Conservation (phyloP, 2,797 vertebrate species). For the Steatocranus sp. region DNA sequence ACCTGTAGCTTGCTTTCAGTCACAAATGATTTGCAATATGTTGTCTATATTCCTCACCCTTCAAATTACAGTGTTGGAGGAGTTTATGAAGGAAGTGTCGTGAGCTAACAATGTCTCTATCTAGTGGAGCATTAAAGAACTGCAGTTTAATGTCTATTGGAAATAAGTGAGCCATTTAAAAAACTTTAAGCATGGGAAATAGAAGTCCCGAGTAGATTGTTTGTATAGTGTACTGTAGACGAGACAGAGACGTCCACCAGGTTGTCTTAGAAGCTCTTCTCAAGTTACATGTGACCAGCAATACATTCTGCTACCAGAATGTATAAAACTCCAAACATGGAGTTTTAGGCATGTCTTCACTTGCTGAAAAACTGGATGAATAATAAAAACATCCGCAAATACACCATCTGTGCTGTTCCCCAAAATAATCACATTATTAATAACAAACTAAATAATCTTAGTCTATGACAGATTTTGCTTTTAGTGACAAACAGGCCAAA, state of each 20-base stretch:
- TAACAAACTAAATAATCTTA: neutral
- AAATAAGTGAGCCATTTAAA: neutral
- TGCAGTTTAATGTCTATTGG: conserved; percentile 6
- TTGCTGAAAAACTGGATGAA: neutral
- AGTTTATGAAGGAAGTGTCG: neutral
- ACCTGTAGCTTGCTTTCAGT: neutral
- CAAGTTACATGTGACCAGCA: neutral
- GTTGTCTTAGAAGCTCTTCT: neutral
- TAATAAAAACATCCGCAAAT: neutral
- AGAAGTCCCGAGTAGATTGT: neutral
- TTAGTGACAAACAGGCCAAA: neutral
- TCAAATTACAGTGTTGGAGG: neutral
- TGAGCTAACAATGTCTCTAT: conserved; percentile 49
- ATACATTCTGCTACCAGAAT: neutral
- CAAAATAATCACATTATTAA: neutral
- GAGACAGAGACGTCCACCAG: neutral
- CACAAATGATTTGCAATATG: neutral
- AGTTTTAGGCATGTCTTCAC: neutral
- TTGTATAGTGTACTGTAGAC: neutral
- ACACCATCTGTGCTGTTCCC: neutral
- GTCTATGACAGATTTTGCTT: neutral
- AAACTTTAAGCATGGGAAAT: neutral
- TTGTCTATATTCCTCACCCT: neutral
- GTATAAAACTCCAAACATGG: neutral
- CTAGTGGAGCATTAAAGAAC: conserved; percentile 42